Evolutionary conservation across 2,113 vertebrate species (phyloP).

Genomic region (Sceloporus undulatus): DNA sequence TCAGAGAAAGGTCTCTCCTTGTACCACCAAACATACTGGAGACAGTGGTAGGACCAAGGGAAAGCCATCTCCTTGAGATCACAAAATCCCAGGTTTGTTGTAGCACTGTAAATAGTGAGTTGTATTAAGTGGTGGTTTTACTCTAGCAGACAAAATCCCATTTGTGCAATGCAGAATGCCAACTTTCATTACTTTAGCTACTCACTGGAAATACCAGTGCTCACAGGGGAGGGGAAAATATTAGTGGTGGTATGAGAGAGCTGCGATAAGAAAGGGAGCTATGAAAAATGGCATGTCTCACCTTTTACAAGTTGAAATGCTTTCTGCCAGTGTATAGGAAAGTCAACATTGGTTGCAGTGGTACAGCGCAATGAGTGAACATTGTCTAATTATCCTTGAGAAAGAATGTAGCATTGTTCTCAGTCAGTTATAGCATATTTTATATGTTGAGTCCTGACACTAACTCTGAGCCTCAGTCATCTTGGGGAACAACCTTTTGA

Average conservation of each 20-base stretch:
- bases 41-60: too few relatives aligned
- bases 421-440: not conserved
- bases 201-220: too few relatives aligned
- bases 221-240: too few relatives aligned
- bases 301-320: not conserved
- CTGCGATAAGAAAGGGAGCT: not conserved
- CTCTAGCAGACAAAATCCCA: not conserved
- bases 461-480: not conserved
- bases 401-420: not conserved
- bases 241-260: not conserved
- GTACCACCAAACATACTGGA: too few relatives aligned
- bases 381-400: not conserved
- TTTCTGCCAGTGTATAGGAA: not conserved
- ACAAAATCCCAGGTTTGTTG: too few relatives aligned
- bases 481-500: not conserved
- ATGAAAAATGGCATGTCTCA: not conserved
- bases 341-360: not conserved
- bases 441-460: not conserved
- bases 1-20: too few relatives aligned
- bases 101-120: too few relatives aligned
- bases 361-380: not conserved
- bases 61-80: too few relatives aligned
- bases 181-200: not conserved
- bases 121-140: too few relatives aligned
- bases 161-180: not conserved